A percentile compares a stretch with the other conserved stretches of the same genome.
Conservation (phyloP, 2,113 vertebrate genomes). For the Ochotona curzoniae region DNA sequence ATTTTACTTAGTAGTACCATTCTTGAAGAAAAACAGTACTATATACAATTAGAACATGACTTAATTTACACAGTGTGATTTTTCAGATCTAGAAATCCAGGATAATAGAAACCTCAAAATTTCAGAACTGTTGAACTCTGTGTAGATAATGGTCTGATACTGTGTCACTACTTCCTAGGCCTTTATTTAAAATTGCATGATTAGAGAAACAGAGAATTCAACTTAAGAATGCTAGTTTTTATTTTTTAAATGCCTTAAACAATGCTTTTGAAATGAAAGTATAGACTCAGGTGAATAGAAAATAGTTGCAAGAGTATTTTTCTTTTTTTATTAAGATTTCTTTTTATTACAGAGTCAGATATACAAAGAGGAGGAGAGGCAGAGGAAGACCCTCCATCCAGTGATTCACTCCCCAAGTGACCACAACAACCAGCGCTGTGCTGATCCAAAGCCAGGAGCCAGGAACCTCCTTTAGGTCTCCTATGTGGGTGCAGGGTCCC, state of each 20-base stretch:
- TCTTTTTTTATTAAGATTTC: neutral
- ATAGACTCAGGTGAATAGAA: neutral
- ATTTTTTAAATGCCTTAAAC: neutral
- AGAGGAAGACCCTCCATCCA: too few species aligned
- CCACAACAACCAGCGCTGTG: too few species aligned
- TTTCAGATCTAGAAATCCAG: neutral
- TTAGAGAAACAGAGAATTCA: slow-evolving; percentile 4
- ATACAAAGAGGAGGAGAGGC: too few species aligned
- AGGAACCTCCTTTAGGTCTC: neutral
- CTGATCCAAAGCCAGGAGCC: too few species aligned
- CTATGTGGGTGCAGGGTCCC: too few species aligned
- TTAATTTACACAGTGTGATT: neutral
- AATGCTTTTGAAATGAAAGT: neutral
- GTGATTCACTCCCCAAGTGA: too few species aligned
- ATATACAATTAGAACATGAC: neutral
- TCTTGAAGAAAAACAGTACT: neutral
- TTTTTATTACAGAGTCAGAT: too few species aligned
- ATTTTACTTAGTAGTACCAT: neutral
- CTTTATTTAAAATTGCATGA: neutral
- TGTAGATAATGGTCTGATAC: neutral
- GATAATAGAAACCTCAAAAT: neutral
- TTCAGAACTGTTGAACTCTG: neutral
- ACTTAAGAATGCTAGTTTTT: neutral
- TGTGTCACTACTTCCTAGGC: slow-evolving; percentile 5
- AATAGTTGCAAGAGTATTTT: neutral